Base-by-base conservation (phyloP, 2,113 vertebrate species). In the Chloropsis hardwickii region DNA sequence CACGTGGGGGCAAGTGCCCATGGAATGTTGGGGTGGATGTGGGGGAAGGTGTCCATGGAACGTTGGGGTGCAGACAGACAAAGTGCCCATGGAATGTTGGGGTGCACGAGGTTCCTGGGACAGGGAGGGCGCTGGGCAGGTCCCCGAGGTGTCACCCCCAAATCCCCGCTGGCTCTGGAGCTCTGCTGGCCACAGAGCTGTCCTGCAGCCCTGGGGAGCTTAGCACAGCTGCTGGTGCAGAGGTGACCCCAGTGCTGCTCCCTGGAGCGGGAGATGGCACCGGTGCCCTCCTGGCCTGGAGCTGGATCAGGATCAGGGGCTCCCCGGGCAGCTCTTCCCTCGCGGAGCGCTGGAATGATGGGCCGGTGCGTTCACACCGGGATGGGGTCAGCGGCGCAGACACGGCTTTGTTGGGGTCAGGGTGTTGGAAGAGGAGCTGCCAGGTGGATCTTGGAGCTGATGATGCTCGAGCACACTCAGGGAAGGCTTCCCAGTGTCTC, bases 341-440 rank as follows among this genome's bases (percentile, higher is more conserved):
- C 48, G 20, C 0, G 1, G 7, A 3, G 4, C 1, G 0, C 0
- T 33, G 56, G 35, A 37, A 37, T 37, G 22, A 14, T 81, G 53
- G 35, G 42, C 5, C 0, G 14, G 4, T 2, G 17, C 12, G 54
- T 0, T n/a, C 25, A 2, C 4, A 0, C 6, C 6, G 1, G 45
- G 4, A 6, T 1, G 58, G 28, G 17, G 20, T 2, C 6, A 11
- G 45, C 0, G 17, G 19, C 2, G 2, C 3, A 14, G 8, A 2
- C 8, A 3, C 22, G 86, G 12, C 56, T 45, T 18, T 54, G 5
- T 1, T 14, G 0, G 6, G 18, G 3, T 37, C 15, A 4, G 25
- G 47, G 2, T 9, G 22, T 16, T 44, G 4, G 6, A 2, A 1
- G 33, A 28, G 67, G 74, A 35, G 22, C 15, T 6, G 62, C 3